phyloP scores from a whole-genome alignment of 2,113 vertebrate species.

The Marmota monax region DNA sequence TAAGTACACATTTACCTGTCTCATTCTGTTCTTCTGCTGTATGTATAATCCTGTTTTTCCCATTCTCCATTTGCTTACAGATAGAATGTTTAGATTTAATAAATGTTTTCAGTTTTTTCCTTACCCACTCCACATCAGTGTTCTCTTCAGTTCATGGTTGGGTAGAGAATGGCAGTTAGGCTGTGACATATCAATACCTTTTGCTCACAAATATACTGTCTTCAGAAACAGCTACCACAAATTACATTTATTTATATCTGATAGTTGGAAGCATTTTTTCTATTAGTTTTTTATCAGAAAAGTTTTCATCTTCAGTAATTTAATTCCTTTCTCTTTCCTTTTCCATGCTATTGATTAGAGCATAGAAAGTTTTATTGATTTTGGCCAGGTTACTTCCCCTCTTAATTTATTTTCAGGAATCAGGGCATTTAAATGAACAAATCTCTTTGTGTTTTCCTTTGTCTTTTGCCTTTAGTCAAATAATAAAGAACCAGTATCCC shows the following conservation, averaged over 20 bases:
- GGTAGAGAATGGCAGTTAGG: not conserved
- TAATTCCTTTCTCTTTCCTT: not conserved
- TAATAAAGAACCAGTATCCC: not conserved
- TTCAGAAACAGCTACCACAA: not conserved
- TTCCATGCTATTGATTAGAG: not conserved
- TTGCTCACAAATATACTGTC: too few species aligned
- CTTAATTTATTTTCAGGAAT: not conserved
- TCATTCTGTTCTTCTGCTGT: not conserved
- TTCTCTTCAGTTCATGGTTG: not conserved
- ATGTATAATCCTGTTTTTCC: not conserved
- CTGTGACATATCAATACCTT: not conserved
- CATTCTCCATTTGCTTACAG: not conserved
- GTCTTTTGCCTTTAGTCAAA: not conserved
- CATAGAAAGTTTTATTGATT: not conserved
- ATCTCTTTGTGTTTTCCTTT: not conserved
- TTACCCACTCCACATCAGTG: not conserved
- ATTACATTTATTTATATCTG: not conserved
- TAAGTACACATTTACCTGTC: not conserved
- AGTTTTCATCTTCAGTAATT: not conserved
- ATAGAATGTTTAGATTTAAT: not conserved
- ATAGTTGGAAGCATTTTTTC: not conserved
- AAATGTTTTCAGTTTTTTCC: not conserved
- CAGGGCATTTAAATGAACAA: not conserved
- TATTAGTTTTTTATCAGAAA: constrained; percentile 14
- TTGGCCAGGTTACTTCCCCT: not conserved